phyloP scores from a whole-genome alignment of 2,888 invertebrate genomes.

The Eupithecia exiguata region DNA sequence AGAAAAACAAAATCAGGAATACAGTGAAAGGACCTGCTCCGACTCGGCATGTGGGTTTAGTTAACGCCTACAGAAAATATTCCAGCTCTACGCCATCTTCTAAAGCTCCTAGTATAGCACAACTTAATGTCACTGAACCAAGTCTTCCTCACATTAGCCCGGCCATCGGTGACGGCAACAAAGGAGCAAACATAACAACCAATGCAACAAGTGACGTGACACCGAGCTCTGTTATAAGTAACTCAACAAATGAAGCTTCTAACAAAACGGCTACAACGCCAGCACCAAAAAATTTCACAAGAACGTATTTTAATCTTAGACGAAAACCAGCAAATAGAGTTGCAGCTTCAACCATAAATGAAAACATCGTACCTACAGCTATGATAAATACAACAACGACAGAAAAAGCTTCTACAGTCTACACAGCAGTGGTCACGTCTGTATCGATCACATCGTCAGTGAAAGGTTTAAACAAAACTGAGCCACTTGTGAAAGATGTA shows the following conservation, averaged over 20 bases:
- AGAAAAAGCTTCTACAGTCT: conserved; percentile 77
- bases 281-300: conserved; percentile 67
- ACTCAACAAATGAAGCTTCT: conserved; percentile 51
- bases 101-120: conserved; percentile 61
- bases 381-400: conserved; percentile 70
- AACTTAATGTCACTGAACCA: conserved; percentile 67
- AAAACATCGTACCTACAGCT: conserved; percentile 53
- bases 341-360: conserved; percentile 62
- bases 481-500: conserved; percentile 57
- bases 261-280: conserved; percentile 56
- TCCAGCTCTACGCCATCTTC: conserved; percentile 63
- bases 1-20: conserved; percentile 81
- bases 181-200: conserved; percentile 53
- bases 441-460: conserved; percentile 81
- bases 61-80: conserved; percentile 77
- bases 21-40: conserved; percentile 81
- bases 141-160: conserved; percentile 60
- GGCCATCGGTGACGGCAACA: conserved; percentile 54
- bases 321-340: conserved; percentile 66
- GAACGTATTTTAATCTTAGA: conserved; percentile 70
- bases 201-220: conserved; percentile 46
- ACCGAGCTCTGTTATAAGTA: conserved; percentile 49
- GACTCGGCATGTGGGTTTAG: conserved; percentile 73
- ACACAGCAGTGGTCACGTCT: conserved; percentile 81
- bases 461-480: conserved; percentile 77